Conservation (phyloP, 2,888 invertebrate species). For the Polymixis lichenea region DNA sequence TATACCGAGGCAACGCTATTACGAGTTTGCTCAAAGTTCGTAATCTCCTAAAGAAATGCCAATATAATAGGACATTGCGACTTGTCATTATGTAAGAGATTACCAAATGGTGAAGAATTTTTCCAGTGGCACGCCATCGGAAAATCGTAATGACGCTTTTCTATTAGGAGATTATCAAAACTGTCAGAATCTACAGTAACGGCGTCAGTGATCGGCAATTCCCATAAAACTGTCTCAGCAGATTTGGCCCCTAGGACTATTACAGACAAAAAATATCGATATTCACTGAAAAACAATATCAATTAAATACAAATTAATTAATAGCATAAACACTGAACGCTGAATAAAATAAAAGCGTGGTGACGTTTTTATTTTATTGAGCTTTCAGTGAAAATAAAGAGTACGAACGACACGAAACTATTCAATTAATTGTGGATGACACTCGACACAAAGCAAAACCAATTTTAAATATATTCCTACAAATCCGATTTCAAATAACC, state of each 20-base stretch:
- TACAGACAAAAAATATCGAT: no score
- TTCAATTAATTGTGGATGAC: background rate
- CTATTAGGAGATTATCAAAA: background rate
- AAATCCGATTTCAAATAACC: constrained; percentile 31
- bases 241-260: background rate
- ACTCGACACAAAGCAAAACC: background rate
- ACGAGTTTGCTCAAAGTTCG: background rate
- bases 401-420: background rate
- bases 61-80: background rate
- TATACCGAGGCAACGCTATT: background rate
- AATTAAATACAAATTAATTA: background rate
- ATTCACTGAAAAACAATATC: background rate
- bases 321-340: background rate
- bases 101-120: background rate
- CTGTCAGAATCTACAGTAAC: background rate
- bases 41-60: background rate
- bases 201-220: background rate
- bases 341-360: constrained; percentile 11
- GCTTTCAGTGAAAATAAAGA: background rate
- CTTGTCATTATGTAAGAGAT: background rate
- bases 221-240: background rate
- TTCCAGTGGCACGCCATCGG: background rate
- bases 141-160: background rate
- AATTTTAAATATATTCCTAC: constrained; percentile 23
- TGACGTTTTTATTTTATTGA: background rate